Conservation (phyloP, 1,140 invertebrate species). For the Centruroides vittatus region DNA sequence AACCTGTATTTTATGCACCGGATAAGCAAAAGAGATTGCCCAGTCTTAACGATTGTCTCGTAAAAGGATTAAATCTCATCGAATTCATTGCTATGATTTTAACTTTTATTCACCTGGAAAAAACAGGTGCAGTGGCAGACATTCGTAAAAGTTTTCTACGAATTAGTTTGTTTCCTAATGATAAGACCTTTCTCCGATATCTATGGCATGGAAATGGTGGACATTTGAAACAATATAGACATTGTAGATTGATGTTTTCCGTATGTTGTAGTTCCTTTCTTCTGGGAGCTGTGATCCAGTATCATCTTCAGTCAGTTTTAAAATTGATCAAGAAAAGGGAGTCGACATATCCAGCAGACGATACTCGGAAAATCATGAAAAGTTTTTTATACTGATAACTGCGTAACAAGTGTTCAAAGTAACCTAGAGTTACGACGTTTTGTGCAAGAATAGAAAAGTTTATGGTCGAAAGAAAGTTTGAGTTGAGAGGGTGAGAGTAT, state of each 20-base stretch:
- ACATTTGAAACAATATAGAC: no score
- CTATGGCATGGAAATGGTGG: no score
- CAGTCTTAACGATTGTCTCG: conserved; percentile 8
- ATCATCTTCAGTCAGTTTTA: no score
- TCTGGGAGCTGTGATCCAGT: no score
- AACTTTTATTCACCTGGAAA: conserved; percentile 4
- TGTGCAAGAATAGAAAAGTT: conserved; percentile 1
- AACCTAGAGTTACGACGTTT: not conserved
- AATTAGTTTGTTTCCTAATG: not conserved
- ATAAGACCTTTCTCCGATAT: no score
- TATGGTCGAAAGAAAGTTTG: not conserved
- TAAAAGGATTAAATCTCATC: conserved; percentile 9
- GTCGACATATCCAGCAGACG: not conserved
- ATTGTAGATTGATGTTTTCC: no score
- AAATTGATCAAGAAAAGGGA: no score
- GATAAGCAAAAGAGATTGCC: conserved; percentile 1
- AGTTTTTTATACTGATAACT: not conserved
- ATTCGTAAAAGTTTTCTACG: conserved; percentile 16
- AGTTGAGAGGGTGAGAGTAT: conserved; percentile 1
- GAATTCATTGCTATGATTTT: conserved; percentile 21
- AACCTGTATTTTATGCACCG: conserved; percentile 2
- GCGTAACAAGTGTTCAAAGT: not conserved
- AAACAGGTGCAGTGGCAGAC: not conserved
- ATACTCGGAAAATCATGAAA: not conserved
- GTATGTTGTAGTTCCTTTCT: no score